These are phyloP conservation scores for Cerceris rybyensis DNA, from an alignment of 2,888 invertebrate genomes.

Conservation along the genomic window DNA sequence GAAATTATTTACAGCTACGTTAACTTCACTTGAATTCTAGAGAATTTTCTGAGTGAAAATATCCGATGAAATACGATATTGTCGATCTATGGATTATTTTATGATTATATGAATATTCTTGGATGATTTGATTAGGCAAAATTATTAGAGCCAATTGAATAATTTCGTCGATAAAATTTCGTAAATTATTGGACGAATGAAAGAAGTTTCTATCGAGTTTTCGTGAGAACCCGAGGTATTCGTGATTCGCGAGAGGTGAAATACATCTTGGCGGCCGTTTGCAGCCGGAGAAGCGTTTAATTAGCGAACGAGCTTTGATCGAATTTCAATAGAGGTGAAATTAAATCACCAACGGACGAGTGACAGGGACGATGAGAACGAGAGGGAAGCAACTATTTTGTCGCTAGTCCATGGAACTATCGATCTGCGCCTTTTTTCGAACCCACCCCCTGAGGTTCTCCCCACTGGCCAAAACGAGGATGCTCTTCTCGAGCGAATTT, in stretches of 20 bases:
- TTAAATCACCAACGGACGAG: constrained; percentile 56
- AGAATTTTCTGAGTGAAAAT: no score
- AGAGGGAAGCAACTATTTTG: constrained; percentile 47
- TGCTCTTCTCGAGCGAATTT: constrained; percentile 1
- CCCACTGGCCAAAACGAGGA: constrained; percentile 6
- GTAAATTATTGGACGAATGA: no score
- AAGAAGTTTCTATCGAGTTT: not conserved
- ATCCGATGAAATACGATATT: no score
- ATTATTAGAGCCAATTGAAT: no score
- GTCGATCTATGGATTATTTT: no score
- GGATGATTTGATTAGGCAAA: no score
- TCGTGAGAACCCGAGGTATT: not conserved
- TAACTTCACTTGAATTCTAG: no score
- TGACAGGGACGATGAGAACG: constrained; percentile 24
- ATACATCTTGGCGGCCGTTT: constrained; percentile 40
- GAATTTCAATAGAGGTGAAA: constrained; percentile 59
- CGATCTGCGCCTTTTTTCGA: constrained; percentile 34
- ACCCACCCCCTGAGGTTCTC: constrained; percentile 8
- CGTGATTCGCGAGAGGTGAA: not conserved
- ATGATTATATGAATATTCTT: no score
- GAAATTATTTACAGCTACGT: no score
- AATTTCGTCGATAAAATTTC: no score
- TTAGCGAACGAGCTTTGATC: constrained; percentile 60
- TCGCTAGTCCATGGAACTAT: constrained; percentile 43
- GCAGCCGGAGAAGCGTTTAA: constrained; percentile 56